Evolutionary conservation across 2,113 vertebrate genomes (phyloP), one percentile per base, ranked within the genome.

Genomic region (Baryphthengus martii): DNA sequence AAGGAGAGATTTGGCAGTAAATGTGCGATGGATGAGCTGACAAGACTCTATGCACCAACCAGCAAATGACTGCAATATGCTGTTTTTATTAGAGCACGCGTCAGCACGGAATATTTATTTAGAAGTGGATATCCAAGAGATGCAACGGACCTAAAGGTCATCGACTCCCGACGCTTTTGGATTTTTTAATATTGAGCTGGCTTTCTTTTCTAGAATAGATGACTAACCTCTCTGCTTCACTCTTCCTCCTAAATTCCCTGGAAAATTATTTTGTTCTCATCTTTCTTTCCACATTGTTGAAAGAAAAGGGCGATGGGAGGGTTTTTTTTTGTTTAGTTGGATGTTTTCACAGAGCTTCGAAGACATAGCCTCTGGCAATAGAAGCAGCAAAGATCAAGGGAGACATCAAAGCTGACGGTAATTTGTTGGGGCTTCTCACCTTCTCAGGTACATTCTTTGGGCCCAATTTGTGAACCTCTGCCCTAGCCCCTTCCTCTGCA

Each of bases 1-100:
- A 96, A 93, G 93, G 95, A 94, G 68, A 92, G 93, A 94, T 94
- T 90, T 95, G 93, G 92, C 95, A 96, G 90, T 86, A 95, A 96
- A 93, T 88, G 94, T 88, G 81, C 93, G 90, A 87, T 90, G 89
- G 95, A 94, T 53, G 93, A 96, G 90, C 90, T 84, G 90, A 96
- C 76, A 75, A 78, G 76, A 50, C 92, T 88, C 45, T 47, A 26
- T 39, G 59, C 89, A 94, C 79, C 93, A 81, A 90, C 90, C 86
- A 92, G 88, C 47, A 96, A 96, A 92, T 81, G 82, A 81, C 90
- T 93, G 95, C 56, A 93, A 89, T 78, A 82, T 87, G 94, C 66
- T 19, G 0, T 52, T 96, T 94, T 86, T 86, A 94, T 97, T 82
- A 63, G 40, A 91, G 76, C 44, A 89, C 78, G 88, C 13, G 19